Evolutionary conservation across 2,113 vertebrate genomes (phyloP).

Genomic region (Leucopsar rothschildi): DNA sequence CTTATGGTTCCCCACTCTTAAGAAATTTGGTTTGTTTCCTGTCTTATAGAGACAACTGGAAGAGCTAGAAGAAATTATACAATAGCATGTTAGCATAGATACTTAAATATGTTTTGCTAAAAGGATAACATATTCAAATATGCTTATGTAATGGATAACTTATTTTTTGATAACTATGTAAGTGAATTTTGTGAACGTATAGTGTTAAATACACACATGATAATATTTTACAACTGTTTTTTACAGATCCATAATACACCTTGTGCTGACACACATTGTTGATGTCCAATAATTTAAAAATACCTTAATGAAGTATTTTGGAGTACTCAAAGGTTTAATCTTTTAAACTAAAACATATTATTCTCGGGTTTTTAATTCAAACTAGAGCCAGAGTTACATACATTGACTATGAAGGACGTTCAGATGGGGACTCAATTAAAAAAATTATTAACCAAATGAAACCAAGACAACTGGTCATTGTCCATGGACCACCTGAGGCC

Average conservation of each 20-base stretch:
- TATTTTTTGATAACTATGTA: background rate
- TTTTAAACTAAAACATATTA: background rate
- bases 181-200: background rate
- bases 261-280: background rate
- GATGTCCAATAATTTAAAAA: background rate
- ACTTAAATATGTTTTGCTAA: background rate
- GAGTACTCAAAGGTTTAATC: background rate
- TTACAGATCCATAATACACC: background rate
- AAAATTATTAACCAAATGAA: conserved; percentile 99
- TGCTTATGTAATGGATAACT: background rate
- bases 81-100: background rate
- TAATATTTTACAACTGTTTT: background rate
- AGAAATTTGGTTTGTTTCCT: background rate
- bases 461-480: conserved; percentile 91
- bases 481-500: conserved; percentile 93
- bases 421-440: conserved; percentile 97
- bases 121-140: background rate
- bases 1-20: background rate
- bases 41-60: background rate
- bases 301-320: background rate
- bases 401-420: conserved; percentile 98
- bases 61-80: background rate
- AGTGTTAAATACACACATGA: background rate
- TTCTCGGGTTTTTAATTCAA: background rate
- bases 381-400: conserved; percentile 91